phyloP scores from a whole-genome alignment of 2,888 invertebrate genomes.

The Litoditis marina region DNA sequence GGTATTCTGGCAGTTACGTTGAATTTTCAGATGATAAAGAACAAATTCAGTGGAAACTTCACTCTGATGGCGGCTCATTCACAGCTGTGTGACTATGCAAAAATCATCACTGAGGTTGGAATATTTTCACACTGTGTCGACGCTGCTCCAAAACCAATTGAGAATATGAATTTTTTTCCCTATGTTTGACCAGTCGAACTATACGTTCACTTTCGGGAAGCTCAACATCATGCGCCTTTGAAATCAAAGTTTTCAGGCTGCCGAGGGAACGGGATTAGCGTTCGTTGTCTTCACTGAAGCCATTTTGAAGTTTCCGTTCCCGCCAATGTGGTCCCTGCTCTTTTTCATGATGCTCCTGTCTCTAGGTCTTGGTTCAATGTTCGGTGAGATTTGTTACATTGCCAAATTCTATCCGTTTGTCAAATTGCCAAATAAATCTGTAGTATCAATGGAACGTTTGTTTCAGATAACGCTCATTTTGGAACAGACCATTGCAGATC shows the following conservation, averaged over 20 bases:
- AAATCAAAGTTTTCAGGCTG: conserved; percentile 83
- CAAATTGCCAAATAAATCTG: too few relatives aligned
- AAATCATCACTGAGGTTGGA: conserved; percentile 52
- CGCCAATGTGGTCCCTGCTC: conserved; percentile 83
- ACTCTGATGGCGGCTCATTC: conserved; percentile 33
- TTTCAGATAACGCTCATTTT: too few relatives aligned
- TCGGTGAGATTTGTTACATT: conserved; percentile 70
- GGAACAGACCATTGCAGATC: neutral
- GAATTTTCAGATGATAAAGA: conserved; percentile 22
- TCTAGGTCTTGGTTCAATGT: conserved; percentile 88
- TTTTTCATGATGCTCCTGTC: conserved; percentile 93
- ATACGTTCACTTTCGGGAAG: too few relatives aligned
- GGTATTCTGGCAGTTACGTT: too few relatives aligned
- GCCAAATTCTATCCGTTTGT: too few relatives aligned
- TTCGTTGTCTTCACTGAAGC: conserved; percentile 97
- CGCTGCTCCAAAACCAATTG: conserved; percentile 2
- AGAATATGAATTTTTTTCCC: too few relatives aligned
- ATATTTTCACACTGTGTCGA: too few relatives aligned
- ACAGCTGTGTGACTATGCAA: conserved; percentile 44
- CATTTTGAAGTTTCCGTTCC: conserved; percentile 85
- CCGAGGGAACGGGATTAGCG: conserved; percentile 89
- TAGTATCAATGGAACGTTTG: too few relatives aligned
- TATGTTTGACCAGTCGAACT: too few relatives aligned
- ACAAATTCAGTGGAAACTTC: conserved; percentile 33
- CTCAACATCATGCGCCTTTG: neutral